Evolutionary conservation across 2,797 vertebrate species (phyloP), one percentile per base, ranked within the genome.

Genomic region (Sternotherus odoratus): DNA sequence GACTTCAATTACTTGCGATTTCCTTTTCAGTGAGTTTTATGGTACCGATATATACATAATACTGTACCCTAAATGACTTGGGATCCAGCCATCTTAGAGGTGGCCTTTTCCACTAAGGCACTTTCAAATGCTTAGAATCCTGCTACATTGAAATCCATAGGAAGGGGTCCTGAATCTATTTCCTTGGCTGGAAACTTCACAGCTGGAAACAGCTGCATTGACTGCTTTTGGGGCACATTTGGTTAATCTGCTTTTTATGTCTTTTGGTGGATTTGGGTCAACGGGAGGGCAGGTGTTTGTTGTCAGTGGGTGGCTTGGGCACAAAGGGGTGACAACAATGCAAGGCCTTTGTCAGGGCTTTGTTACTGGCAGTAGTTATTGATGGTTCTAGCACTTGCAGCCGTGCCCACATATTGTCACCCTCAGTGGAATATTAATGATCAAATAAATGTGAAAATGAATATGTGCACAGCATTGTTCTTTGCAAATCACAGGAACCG

Each of bases 401-500:
- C 95, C 87, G 87, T 92, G 77, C 24, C 72, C 57, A 50, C 53
- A 88, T 85, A 89, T 75, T 96, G 93, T 94, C 94, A 87, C 82
- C 46, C 63, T 91, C 82, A 89, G 95, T 94, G 78, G 89, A 79
- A 92, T 90, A 94, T 96, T 96, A 96, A 96, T 95, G 91, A 89
- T 87, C 95, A 94, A 95, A 93, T 94, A 96, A 94, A 96, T 82
- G 72, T 91, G 87, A 97, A 95, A 96, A 96, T 91, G 96, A 94
- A 92, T 91, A 85, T 82, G 89, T 80, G 79, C 63, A 88, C 90
- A 85, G 63, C 82, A 77, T 87, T 95, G 83, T 90, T 96, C 94
- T 93, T 63, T 94, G 80, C 50, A 92, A 88, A 88, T 80, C 69
- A 63, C 50, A 84, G 80, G 50, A 81, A 50, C 23, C 63, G 91